These are phyloP conservation scores for Isichthys henryi DNA, from an alignment of 2,113 vertebrate species.

Conservation along the genomic window DNA sequence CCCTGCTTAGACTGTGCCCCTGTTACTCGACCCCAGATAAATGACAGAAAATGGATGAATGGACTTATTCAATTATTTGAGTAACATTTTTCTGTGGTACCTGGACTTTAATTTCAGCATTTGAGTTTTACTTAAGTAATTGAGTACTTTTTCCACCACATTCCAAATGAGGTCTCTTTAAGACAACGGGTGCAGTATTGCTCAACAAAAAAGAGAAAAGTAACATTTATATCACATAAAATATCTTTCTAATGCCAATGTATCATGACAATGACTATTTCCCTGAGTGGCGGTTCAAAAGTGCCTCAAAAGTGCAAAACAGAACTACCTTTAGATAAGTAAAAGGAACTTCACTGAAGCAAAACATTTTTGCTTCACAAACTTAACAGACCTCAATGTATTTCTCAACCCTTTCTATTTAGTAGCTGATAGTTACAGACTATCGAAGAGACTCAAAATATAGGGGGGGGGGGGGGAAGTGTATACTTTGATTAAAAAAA, in stretches of 20 bases:
- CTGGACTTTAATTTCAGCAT: neutral
- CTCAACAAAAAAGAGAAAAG: neutral
- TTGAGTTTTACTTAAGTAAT: neutral
- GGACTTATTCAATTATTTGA: neutral
- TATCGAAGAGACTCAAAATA: too few relatives aligned
- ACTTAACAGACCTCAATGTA: neutral
- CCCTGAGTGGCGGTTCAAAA: neutral
- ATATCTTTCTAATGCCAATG: neutral
- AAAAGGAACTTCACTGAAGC: neutral
- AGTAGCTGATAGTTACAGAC: neutral
- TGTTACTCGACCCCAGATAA: too few relatives aligned
- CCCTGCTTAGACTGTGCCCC: too few relatives aligned
- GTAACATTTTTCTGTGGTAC: neutral
- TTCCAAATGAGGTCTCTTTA: neutral
- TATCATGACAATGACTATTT: neutral
- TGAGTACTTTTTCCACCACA: too few relatives aligned
- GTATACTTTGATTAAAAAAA: too few relatives aligned
- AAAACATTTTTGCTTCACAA: neutral
- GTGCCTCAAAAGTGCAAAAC: neutral
- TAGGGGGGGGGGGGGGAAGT: too few relatives aligned
- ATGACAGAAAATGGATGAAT: too few relatives aligned
- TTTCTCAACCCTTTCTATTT: neutral
- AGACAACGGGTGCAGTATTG: neutral
- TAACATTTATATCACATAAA: neutral
- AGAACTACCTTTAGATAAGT: neutral